Conservation (phyloP, 2,113 vertebrate genomes). For the human region GRCh38 chr13:28249501-28250000, state of each 20-base stretch:
- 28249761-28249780: neutral
- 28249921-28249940: neutral
- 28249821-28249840: neutral
- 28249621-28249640: too few relatives aligned
- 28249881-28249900: neutral
- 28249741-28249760: neutral
- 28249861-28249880: neutral
- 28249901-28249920: neutral
- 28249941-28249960: neutral
- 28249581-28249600: too few relatives aligned
- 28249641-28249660: too few relatives aligned
- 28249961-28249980: neutral
- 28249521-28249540: too few relatives aligned
- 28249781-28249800: neutral
- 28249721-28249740: too few relatives aligned
- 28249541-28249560: too few relatives aligned
- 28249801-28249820: constrained; percentile 12
- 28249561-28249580: too few relatives aligned
- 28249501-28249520: too few relatives aligned
- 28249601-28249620: too few relatives aligned
- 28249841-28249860: neutral
- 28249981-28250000: neutral
- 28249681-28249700: too few relatives aligned
- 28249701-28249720: too few relatives aligned
- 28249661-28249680: too few relatives aligned